phyloP scores from a whole-genome alignment of 1,140 invertebrate species.

The Drosophila pallidifrons region DNA sequence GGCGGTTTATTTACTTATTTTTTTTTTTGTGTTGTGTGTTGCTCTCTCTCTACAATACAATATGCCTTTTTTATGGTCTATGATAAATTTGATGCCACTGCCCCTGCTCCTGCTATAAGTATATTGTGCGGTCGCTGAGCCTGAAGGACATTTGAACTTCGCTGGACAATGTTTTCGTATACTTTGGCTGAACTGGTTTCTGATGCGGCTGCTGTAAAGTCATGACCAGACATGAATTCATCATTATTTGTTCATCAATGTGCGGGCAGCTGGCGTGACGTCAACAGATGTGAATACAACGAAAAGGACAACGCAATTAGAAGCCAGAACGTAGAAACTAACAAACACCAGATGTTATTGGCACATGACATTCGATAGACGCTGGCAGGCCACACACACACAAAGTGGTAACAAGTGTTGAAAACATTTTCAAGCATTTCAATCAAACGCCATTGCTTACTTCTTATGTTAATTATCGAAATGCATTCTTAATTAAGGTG shows the following conservation, averaged over 20 bases:
- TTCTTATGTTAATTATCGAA: constrained; percentile 1
- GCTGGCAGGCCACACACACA: background rate
- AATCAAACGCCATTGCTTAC: background rate
- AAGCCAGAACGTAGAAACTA: constrained; percentile 19
- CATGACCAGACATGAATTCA: constrained; percentile 81
- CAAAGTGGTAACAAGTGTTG: background rate
- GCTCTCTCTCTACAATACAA: constrained; percentile 19
- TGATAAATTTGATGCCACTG: constrained; percentile 9
- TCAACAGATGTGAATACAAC: constrained; percentile 58
- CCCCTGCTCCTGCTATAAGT: background rate
- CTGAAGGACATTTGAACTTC: constrained; percentile 27
- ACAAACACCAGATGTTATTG: constrained; percentile 52
- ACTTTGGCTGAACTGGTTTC: constrained; percentile 20
- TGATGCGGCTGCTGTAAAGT: constrained; percentile 41
- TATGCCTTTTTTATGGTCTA: constrained; percentile 17
- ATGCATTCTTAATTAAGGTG: constrained; percentile 10
- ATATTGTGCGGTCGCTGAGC: constrained; percentile 7
- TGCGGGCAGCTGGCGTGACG: constrained; percentile 47
- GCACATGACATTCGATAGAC: constrained; percentile 33
- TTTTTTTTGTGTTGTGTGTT: background rate
- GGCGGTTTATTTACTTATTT: background rate
- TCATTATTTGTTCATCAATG: constrained; percentile 55
- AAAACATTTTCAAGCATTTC: background rate
- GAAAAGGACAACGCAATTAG: constrained; percentile 33
- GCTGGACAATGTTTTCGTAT: constrained; percentile 22